Evolutionary conservation across 92 coral and sea anemone species (phyloP), one percentile per base, ranked within the genome.

Genomic region (Pocillopora meandrina): DNA sequence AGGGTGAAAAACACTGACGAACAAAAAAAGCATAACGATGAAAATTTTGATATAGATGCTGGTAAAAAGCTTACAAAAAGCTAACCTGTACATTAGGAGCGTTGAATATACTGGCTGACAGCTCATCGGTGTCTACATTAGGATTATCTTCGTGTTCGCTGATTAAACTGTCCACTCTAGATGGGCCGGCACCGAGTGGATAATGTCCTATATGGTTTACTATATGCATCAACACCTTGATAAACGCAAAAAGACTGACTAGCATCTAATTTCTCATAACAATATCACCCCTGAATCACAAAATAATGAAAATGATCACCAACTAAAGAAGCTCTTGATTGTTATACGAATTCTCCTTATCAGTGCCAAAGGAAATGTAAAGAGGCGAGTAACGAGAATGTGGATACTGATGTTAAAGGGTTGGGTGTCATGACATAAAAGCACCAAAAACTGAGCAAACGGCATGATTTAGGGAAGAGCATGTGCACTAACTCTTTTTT

Each of bases 111-210:
- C 96, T 84, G 1, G 95, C 82, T 34, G 89, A 88, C 68, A 96
- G 86, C 72, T 96, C 98, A 52, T 96, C 95, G 42, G 86, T 77
- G 11, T 96, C 98, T 34, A 67, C 87, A 74, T 84, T 90, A 0
- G 92, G 88, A 73, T 96, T 92, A 81, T 96, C 98, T 80, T 96
- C 98, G 63, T 94, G 93, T 76, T 96, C 98, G 58, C 93, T 88
- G 69, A 96, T 92, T 63, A 73, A 76, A 82, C 98, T 94, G 86
- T 95, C 97, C 80, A 96, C 77, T 66, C 98, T 85, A 13, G 98
- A 93, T 34, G 98, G 95, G 5, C 98, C 98, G 56, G 98, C 98
- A 68, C 95, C 93, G 68, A 96, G 92, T 1, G 98, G 98, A 74
- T 94, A 96, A 78, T 94, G 98, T 59, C 95, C 95, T 80, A 92